These are phyloP conservation scores for Acheta domesticus DNA, from an alignment of 2,888 invertebrate genomes.

Conservation along the genomic window DNA sequence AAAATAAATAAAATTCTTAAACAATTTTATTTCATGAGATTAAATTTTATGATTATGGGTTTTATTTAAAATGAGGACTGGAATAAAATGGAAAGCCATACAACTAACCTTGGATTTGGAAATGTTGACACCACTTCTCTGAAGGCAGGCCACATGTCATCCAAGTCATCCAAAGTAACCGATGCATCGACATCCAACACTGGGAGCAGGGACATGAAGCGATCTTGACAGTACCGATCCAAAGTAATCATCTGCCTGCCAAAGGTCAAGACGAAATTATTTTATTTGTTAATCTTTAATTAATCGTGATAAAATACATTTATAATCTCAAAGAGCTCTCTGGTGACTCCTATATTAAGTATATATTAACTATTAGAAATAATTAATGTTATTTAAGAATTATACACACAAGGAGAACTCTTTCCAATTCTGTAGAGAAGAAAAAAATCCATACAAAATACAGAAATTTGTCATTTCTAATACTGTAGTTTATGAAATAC, in stretches of 20 bases:
- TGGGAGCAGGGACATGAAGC: conserved; percentile 54
- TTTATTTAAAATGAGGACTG: neutral
- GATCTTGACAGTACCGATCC: conserved; percentile 55
- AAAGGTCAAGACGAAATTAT: neutral
- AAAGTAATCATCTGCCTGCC: conserved; percentile 54
- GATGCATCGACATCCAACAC: conserved; percentile 55
- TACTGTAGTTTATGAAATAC: too few species aligned
- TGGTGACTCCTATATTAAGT: too few species aligned
- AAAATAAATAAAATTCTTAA: neutral
- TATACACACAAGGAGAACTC: too few species aligned
- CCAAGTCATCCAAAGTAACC: conserved; percentile 51
- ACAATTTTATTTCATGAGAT: neutral
- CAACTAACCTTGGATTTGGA: conserved; percentile 49
- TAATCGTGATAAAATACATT: too few species aligned
- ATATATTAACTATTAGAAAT: too few species aligned
- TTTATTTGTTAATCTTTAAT: too few species aligned
- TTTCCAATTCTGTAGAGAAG: too few species aligned
- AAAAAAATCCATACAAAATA: too few species aligned
- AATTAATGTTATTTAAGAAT: too few species aligned
- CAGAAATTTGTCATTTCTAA: too few species aligned
- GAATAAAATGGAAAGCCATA: neutral
- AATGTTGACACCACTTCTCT: conserved; percentile 55
- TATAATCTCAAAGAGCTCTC: too few species aligned
- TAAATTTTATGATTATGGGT: neutral
- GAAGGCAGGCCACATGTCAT: conserved; percentile 53